Conservation (phyloP, 2,888 invertebrate genomes). For the Rhodophaea formosa region DNA sequence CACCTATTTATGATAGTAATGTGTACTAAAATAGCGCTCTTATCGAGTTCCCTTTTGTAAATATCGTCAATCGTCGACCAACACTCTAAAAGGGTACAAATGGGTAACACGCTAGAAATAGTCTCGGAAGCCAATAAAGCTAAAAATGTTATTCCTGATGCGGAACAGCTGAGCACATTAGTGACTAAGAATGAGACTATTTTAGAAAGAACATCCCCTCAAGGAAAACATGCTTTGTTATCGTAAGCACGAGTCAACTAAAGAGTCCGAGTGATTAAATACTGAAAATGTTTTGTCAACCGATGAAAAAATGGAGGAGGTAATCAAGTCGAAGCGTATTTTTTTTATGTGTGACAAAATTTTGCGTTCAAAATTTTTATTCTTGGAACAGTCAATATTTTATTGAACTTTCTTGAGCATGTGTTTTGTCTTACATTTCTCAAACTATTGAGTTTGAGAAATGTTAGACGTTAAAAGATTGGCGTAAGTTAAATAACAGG, state of each 20-base stretch:
- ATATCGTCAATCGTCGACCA: constrained; percentile 29
- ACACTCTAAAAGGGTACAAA: constrained; percentile 20
- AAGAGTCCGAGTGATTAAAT: too few relatives aligned
- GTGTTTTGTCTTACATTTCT: too few relatives aligned
- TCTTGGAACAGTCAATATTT: too few relatives aligned
- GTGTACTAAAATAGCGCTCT: constrained; percentile 17
- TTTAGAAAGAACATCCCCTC: not conserved
- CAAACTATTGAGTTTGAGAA: too few relatives aligned
- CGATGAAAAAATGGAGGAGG: too few relatives aligned
- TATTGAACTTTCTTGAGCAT: too few relatives aligned
- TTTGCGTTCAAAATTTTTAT: too few relatives aligned
- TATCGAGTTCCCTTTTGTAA: constrained; percentile 23
- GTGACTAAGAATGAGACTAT: not conserved
- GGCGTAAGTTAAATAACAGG: too few relatives aligned
- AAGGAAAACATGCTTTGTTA: not conserved
- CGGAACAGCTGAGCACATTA: constrained; percentile 13
- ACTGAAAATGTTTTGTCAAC: too few relatives aligned
- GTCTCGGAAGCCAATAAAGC: constrained; percentile 13
- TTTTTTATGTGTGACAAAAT: too few relatives aligned
- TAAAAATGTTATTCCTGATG: constrained; percentile 11
- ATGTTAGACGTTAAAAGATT: too few relatives aligned
- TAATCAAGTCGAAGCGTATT: too few relatives aligned
- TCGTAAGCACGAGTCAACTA: not conserved
- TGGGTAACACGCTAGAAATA: constrained; percentile 10
- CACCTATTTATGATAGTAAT: not conserved